Evolutionary conservation across 2,888 invertebrate genomes (phyloP), one percentile per base, ranked within the genome.

Genomic region (Habrosyne pyritoides): DNA sequence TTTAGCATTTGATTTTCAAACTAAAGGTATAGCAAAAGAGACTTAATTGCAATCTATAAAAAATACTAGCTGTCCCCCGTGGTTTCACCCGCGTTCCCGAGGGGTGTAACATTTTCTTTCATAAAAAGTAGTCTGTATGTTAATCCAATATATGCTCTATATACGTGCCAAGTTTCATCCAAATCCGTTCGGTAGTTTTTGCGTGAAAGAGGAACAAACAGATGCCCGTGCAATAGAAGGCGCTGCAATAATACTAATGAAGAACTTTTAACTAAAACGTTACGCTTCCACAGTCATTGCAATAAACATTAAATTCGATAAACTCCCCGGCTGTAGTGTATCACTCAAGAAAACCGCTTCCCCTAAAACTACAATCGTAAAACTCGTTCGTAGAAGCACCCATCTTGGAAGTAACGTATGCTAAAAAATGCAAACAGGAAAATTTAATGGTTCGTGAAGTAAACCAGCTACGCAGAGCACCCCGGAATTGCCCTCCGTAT

Each of bases 401-500:
- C 78, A 75, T 76, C 86, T 86, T 77, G 79, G 77, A 83, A 83
- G 83, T 89, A 91, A 87, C 91, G 85, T 91, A 91, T 91, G 92
- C 87, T 91, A 91, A 91, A 91, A 91, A 91, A 91, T 91, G 89
- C 91, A 92, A 91, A 91, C 87, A 89, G 88, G 88, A 87, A 91
- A 90, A 91, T 88, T 91, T 91, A 91, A 92, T 92, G 92, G 88
- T 77, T 84, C 91, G 92, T 91, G 91, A 92, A 91, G 87, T 85
- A 86, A 91, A 84, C 84, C 81, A 84, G 83, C 83, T 81, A 79
- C 83, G 79, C 73, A 73, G 75, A 82, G 84, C 79, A 81, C 85
- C 83, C 81, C 70, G 75, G 84, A 84, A 89, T 89, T 86, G 84
- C 81, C 80, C 77, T 76, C 77, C 71, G 79, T 84, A 83, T 86